Percentiles rank a stretch among this genome's conserved stretches.
phyloP scores from a whole-genome alignment of 2,888 invertebrate genomes.

The Proisotoma minuta region DNA sequence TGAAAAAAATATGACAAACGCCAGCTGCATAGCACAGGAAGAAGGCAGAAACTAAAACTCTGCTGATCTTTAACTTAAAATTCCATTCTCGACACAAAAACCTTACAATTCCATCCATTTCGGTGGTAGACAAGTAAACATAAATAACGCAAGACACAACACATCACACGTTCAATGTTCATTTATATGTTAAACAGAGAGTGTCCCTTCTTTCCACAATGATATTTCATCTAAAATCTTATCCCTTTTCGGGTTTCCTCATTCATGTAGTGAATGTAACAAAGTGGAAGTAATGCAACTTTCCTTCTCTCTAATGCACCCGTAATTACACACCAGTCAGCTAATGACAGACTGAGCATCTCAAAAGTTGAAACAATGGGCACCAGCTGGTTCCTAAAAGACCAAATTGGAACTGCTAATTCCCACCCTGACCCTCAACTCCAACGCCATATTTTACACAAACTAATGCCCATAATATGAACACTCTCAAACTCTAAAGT shows the following conservation, averaged over 20 bases:
- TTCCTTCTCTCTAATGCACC: not conserved
- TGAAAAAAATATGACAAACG: slow-evolving; percentile 3
- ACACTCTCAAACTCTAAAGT: not conserved
- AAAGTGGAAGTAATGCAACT: too few relatives aligned
- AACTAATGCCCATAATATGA: too few relatives aligned
- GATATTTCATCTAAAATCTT: too few relatives aligned
- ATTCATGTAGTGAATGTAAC: too few relatives aligned
- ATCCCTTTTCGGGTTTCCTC: too few relatives aligned
- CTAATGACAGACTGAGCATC: slow-evolving; percentile 8
- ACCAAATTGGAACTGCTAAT: slow-evolving; percentile 3
- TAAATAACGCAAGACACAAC: slow-evolving; percentile 5
- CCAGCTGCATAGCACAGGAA: not conserved
- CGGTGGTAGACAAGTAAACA: not conserved
- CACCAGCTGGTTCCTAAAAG: not conserved
- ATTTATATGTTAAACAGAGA: slow-evolving; percentile 4
- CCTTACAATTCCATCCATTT: slow-evolving; percentile 1
- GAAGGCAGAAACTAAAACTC: not conserved
- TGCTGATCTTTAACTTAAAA: not conserved
- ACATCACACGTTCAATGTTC: slow-evolving; percentile 4
- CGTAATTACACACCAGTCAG: slow-evolving; percentile 9
- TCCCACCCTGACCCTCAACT: not conserved
- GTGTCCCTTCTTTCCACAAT: not conserved
- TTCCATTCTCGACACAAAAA: not conserved
- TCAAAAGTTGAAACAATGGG: slow-evolving; percentile 7
- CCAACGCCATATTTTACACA: not conserved